phyloP scores from a whole-genome alignment of 2,113 vertebrate species.

The Heterotilapia buettikoferi region DNA sequence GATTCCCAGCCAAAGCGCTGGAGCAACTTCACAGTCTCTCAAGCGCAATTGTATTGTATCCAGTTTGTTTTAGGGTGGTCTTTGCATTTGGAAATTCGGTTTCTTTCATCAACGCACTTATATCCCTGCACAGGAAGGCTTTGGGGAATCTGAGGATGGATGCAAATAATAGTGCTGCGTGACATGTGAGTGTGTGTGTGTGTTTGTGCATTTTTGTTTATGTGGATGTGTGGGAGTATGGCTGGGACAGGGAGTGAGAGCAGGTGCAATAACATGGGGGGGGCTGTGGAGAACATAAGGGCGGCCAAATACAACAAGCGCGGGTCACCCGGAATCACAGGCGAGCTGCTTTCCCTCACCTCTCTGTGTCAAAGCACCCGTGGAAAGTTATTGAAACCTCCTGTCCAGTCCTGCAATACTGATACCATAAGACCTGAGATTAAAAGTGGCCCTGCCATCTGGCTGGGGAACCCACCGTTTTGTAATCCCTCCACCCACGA shows the following conservation, averaged over 20 bases:
- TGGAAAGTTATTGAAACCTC: constrained; percentile 42
- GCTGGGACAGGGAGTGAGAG: constrained; percentile 24
- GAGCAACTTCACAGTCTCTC: not conserved
- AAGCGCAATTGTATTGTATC: not conserved
- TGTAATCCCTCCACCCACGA: constrained; percentile 77
- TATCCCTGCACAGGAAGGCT: not conserved
- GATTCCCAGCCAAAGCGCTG: not conserved
- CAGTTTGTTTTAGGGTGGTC: not conserved
- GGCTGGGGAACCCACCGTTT: constrained; percentile 57
- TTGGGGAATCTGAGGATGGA: not conserved
- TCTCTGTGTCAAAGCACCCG: constrained; percentile 7
- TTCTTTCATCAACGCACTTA: not conserved
- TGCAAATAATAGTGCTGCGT: not conserved
- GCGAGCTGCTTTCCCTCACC: constrained; percentile 40
- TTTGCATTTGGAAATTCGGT: not conserved
- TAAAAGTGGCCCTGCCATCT: not conserved
- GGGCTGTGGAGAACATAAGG: constrained; percentile 20
- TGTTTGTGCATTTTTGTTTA: not conserved
- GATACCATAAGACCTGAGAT: not conserved
- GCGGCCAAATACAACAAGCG: constrained; percentile 52
- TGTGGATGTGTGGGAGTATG: constrained; percentile 2
- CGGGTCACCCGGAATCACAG: constrained; percentile 51
- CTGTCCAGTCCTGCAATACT: not conserved
- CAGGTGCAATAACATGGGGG: constrained; percentile 67
- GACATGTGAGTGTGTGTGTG: not conserved